Percentiles rank a stretch among this genome's conserved stretches.
These are phyloP conservation scores for Antennarius striatus DNA, from an alignment of 2,113 vertebrate species.

Conservation along the genomic window DNA sequence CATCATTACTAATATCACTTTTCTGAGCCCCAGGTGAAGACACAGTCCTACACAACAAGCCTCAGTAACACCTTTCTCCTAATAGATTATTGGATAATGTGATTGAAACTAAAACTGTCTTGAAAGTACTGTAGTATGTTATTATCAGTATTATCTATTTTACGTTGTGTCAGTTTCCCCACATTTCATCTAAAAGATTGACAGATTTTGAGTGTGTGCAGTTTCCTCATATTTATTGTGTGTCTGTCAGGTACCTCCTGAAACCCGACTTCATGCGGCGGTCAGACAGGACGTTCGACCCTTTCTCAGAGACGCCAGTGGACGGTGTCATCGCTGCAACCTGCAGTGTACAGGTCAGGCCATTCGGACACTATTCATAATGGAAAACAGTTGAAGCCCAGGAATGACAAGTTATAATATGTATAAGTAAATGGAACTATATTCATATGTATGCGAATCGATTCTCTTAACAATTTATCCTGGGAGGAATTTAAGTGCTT, in stretches of 20 bases:
- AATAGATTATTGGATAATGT: neutral
- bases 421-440: no score
- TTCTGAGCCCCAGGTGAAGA: conserved; percentile 25
- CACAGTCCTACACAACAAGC: conserved; percentile 4
- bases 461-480: neutral
- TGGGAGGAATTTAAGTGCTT: neutral
- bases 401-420: no score
- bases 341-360: conserved; percentile 93
- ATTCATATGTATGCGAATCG: no score
- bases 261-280: conserved; percentile 99
- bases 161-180: neutral
- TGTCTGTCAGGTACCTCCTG: conserved; percentile 84
- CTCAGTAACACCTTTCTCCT: neutral
- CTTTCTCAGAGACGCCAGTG: conserved; percentile 98
- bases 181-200: neutral
- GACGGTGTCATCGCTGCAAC: conserved; percentile 97
- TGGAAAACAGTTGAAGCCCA: neutral
- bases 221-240: neutral
- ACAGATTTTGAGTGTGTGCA: neutral
- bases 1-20: conserved; percentile 42
- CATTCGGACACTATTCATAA: neutral
- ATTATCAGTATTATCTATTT: neutral
- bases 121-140: neutral
- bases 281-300: conserved; percentile 95
- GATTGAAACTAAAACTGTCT: neutral